Base-by-base conservation (phyloP, 2,888 invertebrate genomes). In the Miltochrista miniata region DNA sequence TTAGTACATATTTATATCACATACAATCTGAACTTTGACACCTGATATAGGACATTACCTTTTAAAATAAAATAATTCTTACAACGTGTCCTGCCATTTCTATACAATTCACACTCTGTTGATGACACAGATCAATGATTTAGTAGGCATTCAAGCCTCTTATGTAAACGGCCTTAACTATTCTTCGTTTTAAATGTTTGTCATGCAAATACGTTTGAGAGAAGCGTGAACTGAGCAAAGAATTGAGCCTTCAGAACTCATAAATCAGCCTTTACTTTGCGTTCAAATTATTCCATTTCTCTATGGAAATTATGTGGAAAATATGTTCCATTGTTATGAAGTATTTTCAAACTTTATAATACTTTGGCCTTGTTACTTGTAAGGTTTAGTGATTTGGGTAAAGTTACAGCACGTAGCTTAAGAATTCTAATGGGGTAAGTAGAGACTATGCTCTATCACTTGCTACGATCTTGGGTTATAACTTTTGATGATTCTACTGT, bases 131-230 rank as follows among this genome's bases (percentile, higher is more conserved):
- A 24, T 24, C 18, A 4, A 24, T 24, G 18, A 2, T 24, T 24
- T 24, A 24, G 18, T 24, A 24, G 18, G 18, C 18, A 24, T 24
- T 24, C 18, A 2, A 24, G 18, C 2, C 18, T 24, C 18, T 5
- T 36, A 36, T 44, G 40, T 51, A 38, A 48, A 48, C 36, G 58
- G 47, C n/a, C 48, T 51, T 45, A 46, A 41, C 37, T 45, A 37
- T 49, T 38, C 50, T 59, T 51, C 50, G 56, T 56, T 67, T 62
- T 57, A 69, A 70, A 73, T 73, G 72, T 77, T 76, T 79, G 72
- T 74, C 63, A 80, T 80, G 80, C 75, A 79, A 81, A 82, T 79
- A 61, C 56, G 48, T 35, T 59, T 62, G 57, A 54, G 45, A 70
- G 65, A 71, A 60, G 66, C 70, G 70, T 68, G 70, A 75, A 72